phyloP scores from a whole-genome alignment of 2,797 vertebrate genomes.

The Poeciliopsis paucimaculata region DNA sequence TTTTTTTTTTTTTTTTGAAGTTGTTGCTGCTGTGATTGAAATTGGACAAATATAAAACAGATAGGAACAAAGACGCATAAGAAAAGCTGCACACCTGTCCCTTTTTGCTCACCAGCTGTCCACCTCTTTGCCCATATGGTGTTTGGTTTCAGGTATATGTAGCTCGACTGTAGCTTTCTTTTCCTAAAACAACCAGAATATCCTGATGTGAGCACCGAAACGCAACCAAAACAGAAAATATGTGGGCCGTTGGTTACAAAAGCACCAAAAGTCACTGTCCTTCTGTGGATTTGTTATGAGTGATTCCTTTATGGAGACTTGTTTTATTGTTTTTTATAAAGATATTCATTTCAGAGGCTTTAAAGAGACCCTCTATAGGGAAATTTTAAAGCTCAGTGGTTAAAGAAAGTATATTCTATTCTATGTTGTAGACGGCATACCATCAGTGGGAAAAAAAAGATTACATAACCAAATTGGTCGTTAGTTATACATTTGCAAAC shows the following conservation, averaged over 20 bases:
- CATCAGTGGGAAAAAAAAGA: background rate
- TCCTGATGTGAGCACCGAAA: background rate
- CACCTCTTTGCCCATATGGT: background rate
- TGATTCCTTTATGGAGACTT: background rate
- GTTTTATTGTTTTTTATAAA: background rate
- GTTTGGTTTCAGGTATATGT: background rate
- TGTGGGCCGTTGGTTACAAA: background rate
- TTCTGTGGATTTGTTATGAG: background rate
- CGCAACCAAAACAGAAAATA: constrained; percentile 4
- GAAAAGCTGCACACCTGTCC: background rate
- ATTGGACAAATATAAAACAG: background rate
- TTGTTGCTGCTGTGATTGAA: background rate
- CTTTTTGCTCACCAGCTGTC: background rate
- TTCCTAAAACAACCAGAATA: background rate
- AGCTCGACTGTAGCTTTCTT: background rate
- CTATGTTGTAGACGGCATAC: background rate
- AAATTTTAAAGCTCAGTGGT: background rate
- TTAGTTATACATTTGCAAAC: background rate
- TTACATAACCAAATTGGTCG: background rate
- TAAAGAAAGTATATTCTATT: constrained; percentile 16
- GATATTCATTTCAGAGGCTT: background rate
- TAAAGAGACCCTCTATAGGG: background rate
- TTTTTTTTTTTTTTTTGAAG: background rate
- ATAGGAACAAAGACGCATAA: background rate
- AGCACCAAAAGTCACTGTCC: background rate